These are phyloP conservation scores for Fissipunctia ypsillon DNA, from an alignment of 2,888 invertebrate genomes.

Conservation along the genomic window DNA sequence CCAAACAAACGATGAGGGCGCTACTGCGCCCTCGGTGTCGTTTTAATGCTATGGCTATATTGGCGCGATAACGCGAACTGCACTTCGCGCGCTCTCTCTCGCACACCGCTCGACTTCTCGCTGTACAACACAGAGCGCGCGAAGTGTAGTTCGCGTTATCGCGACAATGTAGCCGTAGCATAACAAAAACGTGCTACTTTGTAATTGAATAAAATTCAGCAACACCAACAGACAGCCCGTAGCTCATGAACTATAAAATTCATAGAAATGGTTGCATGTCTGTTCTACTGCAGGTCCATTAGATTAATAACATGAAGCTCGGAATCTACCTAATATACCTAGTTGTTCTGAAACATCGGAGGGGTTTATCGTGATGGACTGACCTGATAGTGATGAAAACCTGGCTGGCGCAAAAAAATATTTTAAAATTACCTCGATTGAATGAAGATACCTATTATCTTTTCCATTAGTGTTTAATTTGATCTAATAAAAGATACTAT, in stretches of 20 bases:
- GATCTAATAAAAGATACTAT: neutral
- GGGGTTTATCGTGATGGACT: conserved; percentile 34
- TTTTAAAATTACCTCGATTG: neutral
- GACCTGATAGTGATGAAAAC: conserved; percentile 34
- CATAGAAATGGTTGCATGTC: conserved; percentile 57
- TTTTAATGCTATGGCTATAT: too few relatives aligned
- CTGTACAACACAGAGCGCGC: too few relatives aligned
- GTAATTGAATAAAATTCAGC: conserved; percentile 32
- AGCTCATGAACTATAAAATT: conserved; percentile 45
- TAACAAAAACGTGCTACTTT: neutral
- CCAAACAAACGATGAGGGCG: too few relatives aligned
- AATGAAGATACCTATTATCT: neutral
- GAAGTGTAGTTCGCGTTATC: too few relatives aligned
- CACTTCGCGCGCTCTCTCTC: too few relatives aligned
- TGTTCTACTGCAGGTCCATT: conserved; percentile 47
- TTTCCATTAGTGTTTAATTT: neutral
- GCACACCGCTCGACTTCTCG: too few relatives aligned
- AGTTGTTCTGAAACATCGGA: conserved; percentile 43
- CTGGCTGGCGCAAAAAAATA: neutral
- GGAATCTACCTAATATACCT: conserved; percentile 27
- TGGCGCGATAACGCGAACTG: too few relatives aligned
- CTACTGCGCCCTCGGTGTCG: too few relatives aligned
- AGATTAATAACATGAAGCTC: conserved; percentile 49
- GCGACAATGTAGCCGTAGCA: too few relatives aligned
- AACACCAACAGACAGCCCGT: conserved; percentile 22